Conservation (phyloP, 2,888 invertebrate genomes). For the Euzophera pinguis region DNA sequence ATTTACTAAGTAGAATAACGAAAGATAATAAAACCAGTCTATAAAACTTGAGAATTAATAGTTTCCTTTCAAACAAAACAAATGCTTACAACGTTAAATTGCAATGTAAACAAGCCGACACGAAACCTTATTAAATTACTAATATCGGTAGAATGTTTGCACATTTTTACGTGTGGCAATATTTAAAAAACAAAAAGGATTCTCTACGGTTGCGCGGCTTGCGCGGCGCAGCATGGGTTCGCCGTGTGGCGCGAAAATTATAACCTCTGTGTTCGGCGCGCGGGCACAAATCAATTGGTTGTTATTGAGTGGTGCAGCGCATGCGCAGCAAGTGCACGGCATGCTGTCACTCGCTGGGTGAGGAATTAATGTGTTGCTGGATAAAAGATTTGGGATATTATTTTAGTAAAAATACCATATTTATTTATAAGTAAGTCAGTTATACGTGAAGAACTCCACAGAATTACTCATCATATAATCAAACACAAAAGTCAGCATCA, state of each 20-base stretch:
- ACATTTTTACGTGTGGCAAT: constrained; percentile 13
- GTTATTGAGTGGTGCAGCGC: constrained; percentile 34
- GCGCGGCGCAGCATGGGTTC: constrained; percentile 54
- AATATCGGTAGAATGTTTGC: constrained; percentile 12
- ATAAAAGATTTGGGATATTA: not conserved
- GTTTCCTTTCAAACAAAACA: constrained; percentile 5
- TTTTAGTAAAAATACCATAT: too few relatives aligned
- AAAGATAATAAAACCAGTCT: not conserved
- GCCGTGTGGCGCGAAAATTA: constrained; percentile 72
- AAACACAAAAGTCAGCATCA: too few relatives aligned
- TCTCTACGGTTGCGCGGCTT: constrained; percentile 43
- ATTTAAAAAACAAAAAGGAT: constrained; percentile 33
- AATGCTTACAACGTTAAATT: constrained; percentile 12
- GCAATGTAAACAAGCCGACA: constrained; percentile 13
- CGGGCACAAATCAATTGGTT: constrained; percentile 67
- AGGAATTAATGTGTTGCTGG: constrained; percentile 1
- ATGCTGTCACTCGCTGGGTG: constrained; percentile 7
- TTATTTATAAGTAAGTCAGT: too few relatives aligned
- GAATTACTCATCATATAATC: too few relatives aligned
- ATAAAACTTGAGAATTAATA: constrained; percentile 9
- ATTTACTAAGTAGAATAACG: too few relatives aligned
- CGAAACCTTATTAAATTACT: constrained; percentile 12
- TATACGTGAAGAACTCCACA: too few relatives aligned
- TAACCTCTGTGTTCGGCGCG: constrained; percentile 48
- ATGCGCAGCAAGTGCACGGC: constrained; percentile 5